phyloP scores from a whole-genome alignment of 1,140 invertebrate species.

The Leptinotarsa defecta region DNA sequence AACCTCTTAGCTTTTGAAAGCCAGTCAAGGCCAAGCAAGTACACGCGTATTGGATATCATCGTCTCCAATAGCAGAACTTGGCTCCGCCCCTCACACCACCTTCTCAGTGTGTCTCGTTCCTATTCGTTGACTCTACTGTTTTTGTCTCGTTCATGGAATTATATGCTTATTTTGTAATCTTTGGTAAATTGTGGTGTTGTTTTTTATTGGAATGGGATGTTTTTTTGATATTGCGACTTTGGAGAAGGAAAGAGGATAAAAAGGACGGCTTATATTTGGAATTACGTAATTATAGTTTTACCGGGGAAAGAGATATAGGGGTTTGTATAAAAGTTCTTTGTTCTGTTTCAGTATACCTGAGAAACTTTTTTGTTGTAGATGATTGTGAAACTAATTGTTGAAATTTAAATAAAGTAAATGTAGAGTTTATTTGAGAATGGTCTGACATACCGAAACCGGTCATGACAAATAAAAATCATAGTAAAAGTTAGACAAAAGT shows the following conservation, averaged over 20 bases:
- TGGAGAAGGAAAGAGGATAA: constrained; percentile 4
- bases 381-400: too few species aligned
- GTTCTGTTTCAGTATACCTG: neutral
- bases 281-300: neutral
- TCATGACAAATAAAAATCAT: too few species aligned
- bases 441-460: too few species aligned
- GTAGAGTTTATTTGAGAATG: too few species aligned
- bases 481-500: too few species aligned
- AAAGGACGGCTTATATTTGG: constrained; percentile 30
- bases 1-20: constrained; percentile 19
- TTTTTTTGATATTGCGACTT: neutral
- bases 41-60: neutral
- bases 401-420: too few species aligned
- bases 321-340: constrained; percentile 11
- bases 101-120: constrained; percentile 13
- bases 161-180: neutral
- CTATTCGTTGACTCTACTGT: neutral
- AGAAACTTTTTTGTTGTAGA: too few species aligned
- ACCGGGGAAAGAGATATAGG: neutral
- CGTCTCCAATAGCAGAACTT: constrained; percentile 10
- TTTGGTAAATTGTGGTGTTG: neutral
- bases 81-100: constrained; percentile 5
- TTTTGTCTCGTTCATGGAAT: neutral
- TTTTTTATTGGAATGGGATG: neutral
- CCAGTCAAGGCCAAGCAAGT: constrained; percentile 13